These are phyloP conservation scores for Apus apus DNA, from an alignment of 2,113 vertebrate genomes.

Conservation along the genomic window DNA sequence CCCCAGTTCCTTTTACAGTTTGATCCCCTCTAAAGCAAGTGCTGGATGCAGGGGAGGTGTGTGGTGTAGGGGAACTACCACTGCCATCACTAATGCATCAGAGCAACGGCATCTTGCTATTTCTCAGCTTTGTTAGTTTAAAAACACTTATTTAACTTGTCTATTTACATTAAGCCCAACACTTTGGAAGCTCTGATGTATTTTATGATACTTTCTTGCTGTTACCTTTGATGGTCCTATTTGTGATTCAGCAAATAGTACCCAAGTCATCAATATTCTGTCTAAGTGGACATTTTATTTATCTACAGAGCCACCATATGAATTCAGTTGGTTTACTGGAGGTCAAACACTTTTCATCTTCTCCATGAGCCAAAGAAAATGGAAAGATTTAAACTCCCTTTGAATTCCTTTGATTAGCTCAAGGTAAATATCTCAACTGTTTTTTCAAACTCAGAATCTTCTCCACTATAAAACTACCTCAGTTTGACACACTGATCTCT, in stretches of 20 bases:
- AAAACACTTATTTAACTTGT: not conserved
- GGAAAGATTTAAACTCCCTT: conserved; percentile 45
- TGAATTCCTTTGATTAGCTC: conserved; percentile 51
- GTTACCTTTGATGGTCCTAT: not conserved
- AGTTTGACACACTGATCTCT: conserved; percentile 24
- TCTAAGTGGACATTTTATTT: conserved; percentile 38
- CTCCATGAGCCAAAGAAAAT: conserved; percentile 42
- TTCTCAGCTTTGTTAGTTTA: not conserved
- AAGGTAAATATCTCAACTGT: not conserved
- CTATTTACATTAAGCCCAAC: conserved; percentile 12
- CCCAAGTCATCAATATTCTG: conserved; percentile 49
- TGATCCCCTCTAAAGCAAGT: not conserved
- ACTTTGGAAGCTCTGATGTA: not conserved
- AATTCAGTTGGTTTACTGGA: conserved; percentile 28
- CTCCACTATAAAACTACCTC: conserved; percentile 25
- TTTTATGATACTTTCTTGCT: not conserved
- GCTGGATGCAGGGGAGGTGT: not conserved
- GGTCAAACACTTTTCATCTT: conserved; percentile 54
- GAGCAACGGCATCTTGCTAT: not conserved
- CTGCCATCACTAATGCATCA: not conserved
- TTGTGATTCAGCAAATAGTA: conserved; percentile 52
- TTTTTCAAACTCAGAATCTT: conserved; percentile 1
- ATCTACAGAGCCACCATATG: conserved; percentile 29
- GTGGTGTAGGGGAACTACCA: not conserved
- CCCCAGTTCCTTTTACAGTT: not conserved